Evolutionary conservation across 2,888 invertebrate genomes (phyloP).

Genomic region (Agonopterix alstromeriana): DNA sequence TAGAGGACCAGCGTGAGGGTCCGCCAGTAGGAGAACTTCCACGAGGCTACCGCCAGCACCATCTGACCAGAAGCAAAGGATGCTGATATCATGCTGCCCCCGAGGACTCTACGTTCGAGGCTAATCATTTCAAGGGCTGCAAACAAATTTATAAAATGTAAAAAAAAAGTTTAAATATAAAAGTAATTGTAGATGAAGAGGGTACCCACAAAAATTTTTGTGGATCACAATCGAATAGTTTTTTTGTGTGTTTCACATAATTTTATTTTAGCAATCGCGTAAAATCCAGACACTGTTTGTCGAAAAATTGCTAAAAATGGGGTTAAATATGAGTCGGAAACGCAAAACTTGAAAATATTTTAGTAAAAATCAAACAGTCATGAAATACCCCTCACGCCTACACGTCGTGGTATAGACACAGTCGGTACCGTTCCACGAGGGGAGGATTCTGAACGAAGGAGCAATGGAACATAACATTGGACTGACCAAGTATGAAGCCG

Average conservation of each 20-base stretch:
- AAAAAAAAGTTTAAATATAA: too few relatives aligned
- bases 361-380: too few relatives aligned
- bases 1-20: constrained; percentile 73
- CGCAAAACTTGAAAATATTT: too few relatives aligned
- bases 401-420: too few relatives aligned
- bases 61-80: constrained; percentile 80
- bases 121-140: constrained; percentile 83
- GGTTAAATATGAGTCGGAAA: too few relatives aligned
- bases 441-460: background rate
- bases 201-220: background rate
- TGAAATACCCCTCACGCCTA: too few relatives aligned
- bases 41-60: constrained; percentile 72
- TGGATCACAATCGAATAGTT: too few relatives aligned
- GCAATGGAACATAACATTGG: background rate
- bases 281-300: too few relatives aligned
- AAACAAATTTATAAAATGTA: constrained; percentile 12
- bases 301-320: too few relatives aligned
- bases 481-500: constrained; percentile 66
- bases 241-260: too few relatives aligned
- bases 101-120: constrained; percentile 79
- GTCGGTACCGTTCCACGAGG: too few relatives aligned
- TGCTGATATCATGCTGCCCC: constrained; percentile 79
- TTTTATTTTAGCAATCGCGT: too few relatives aligned
- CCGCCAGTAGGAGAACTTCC: constrained; percentile 78
- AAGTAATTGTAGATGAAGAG: background rate